These are phyloP conservation scores for Tridacna gigas DNA, from an alignment of 2,888 invertebrate genomes.

Conservation along the genomic window DNA sequence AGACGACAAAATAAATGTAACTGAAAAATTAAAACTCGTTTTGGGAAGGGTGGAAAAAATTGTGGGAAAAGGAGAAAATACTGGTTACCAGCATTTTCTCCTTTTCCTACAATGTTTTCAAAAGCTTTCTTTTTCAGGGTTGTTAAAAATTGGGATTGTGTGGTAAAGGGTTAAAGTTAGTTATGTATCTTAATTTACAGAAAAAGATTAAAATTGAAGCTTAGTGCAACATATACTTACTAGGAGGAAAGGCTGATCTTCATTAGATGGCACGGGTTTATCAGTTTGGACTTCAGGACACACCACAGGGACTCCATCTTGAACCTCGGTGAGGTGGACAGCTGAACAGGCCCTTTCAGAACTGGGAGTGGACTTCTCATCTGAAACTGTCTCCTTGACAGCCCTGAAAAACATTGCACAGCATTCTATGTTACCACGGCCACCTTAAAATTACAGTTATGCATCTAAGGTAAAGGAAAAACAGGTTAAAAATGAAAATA, in stretches of 20 bases:
- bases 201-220: neutral
- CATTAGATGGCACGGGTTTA: constrained; percentile 7
- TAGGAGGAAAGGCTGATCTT: neutral
- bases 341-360: neutral
- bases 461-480: constrained; percentile 11
- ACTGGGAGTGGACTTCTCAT: neutral
- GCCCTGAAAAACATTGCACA: neutral
- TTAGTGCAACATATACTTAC: neutral
- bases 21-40: too few species aligned
- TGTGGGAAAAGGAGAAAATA: too few species aligned
- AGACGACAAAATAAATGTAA: too few species aligned
- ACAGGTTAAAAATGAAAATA: neutral
- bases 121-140: too few species aligned
- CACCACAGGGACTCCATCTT: constrained; percentile 5
- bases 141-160: too few species aligned
- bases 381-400: constrained; percentile 2
- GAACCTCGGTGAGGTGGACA: neutral
- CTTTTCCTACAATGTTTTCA: too few species aligned
- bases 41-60: too few species aligned
- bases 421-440: too few species aligned
- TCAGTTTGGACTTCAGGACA: neutral
- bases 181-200: neutral
- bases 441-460: too few species aligned
- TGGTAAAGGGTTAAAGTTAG: too few species aligned
- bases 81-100: too few species aligned